Evolutionary conservation across 2,888 invertebrate genomes (phyloP), one percentile per base, ranked within the genome.

Genomic region (Ceraclea dissimilis): DNA sequence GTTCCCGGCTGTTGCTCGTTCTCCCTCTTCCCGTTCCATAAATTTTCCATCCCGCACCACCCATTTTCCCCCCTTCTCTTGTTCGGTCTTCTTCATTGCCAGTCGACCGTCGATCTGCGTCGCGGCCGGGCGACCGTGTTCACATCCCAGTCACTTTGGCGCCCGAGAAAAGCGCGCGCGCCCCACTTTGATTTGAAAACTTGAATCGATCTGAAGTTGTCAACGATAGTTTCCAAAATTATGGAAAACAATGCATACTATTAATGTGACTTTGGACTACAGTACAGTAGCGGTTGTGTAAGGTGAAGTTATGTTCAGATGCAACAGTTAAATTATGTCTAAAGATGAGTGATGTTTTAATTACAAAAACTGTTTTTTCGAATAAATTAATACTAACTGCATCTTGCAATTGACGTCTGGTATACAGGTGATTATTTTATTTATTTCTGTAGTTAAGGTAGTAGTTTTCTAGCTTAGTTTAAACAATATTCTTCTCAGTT

Each of bases 1-100:
- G 58, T 49, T 59, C 58, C 57, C 53, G 53, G 53, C 57, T 57
- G 57, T 57, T 57, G 57, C 57, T 53, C 57, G 51, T 19, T 49
- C 49, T 39, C 49, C 26, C 20, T 26, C 16, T n/a, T 18, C 48
- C 18, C 48, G 31, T n/a, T 22, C 31, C 50, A 18, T 34, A 21
- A n/a, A 16, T 39, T 39, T 39, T 16, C 39, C 39, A 26, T 17
- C 26, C 17, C 47, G 48, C 53, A 48, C 47, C 53, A 54, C 54
- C 54, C 49, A 49, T 18, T 54, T 16, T 13, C 47, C 16, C 47
- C 51, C 21, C 52, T 49, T 21, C 26, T 43, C 39, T 16, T 13
- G 16, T 13, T 16, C 43, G 26, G 44, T 49, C 31, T 48, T 34
- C 52, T 39, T 47, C 39, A 39, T 39, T 39, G 39, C 39, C 57